A percentile compares a stretch with the other conserved stretches of the same genome.
These are phyloP conservation scores for Diloba caeruleocephala DNA, from an alignment of 2,888 invertebrate genomes.

Conservation along the genomic window DNA sequence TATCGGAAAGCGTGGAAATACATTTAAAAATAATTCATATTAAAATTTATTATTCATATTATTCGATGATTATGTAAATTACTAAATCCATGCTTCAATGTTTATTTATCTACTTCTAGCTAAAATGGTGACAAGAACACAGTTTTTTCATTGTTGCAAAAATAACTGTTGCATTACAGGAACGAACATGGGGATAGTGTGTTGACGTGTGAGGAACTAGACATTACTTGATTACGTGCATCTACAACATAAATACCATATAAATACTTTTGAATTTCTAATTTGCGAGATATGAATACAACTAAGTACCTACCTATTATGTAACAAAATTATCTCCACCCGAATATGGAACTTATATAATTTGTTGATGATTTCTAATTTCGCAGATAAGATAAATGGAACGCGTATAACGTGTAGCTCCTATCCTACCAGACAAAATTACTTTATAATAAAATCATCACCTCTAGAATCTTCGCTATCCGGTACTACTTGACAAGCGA, in stretches of 20 bases:
- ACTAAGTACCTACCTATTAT: constrained; percentile 20
- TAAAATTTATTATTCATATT: constrained; percentile 48
- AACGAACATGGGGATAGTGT: constrained; percentile 37
- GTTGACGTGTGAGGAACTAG: too few species aligned
- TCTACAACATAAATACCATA: constrained; percentile 20
- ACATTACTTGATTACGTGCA: constrained; percentile 39
- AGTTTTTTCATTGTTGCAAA: constrained; percentile 30
- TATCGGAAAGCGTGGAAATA: constrained; percentile 84
- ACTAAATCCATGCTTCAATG: constrained; percentile 52
- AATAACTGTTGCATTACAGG: constrained; percentile 18
- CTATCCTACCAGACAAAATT: too few species aligned
- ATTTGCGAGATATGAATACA: not conserved
- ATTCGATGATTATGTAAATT: constrained; percentile 21
- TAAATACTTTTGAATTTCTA: constrained; percentile 3
- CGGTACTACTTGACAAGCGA: too few species aligned
- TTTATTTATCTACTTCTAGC: constrained; percentile 40
- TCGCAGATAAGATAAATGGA: constrained; percentile 17
- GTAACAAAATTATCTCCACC: constrained; percentile 10
- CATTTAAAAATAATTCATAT: constrained; percentile 62
- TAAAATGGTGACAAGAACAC: constrained; percentile 40
- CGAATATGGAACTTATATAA: not conserved
- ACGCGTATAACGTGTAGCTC: too few species aligned
- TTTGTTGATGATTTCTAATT: constrained; percentile 18
- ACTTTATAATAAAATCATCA: too few species aligned
- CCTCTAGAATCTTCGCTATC: too few species aligned